phyloP scores from a whole-genome alignment of 2,797 vertebrate genomes.

The Threskiornis aethiopicus region DNA sequence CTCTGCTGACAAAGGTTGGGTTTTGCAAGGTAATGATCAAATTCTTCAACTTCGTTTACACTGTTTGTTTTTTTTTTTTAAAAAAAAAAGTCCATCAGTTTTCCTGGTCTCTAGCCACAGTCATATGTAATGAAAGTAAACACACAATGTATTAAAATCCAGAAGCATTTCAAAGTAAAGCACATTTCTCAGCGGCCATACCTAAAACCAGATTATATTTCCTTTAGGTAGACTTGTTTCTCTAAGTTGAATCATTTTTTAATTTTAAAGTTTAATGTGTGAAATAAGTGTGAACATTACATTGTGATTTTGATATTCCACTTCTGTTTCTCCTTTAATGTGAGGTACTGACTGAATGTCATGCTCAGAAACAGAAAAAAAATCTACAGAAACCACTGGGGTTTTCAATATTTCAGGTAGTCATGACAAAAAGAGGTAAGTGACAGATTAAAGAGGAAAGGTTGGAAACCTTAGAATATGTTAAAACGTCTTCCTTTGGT shows the following conservation, averaged over 20 bases:
- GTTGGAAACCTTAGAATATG: not conserved
- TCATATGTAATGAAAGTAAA: not conserved
- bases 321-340: not conserved
- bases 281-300: not conserved
- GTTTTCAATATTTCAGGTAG: not conserved
- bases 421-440: not conserved
- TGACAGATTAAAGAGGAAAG: not conserved
- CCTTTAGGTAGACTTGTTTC: not conserved
- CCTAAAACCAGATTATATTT: not conserved
- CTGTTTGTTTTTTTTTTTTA: not conserved
- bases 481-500: not conserved
- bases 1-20: not conserved
- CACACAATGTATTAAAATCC: not conserved
- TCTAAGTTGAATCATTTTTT: fast-evolving
- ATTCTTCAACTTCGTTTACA: not conserved
- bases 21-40: not conserved
- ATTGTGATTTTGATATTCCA: not conserved
- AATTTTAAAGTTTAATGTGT: not conserved
- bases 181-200: not conserved
- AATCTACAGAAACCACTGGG: not conserved
- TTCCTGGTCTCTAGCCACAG: not conserved
- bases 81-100: not conserved
- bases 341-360: not conserved
- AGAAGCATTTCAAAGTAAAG: not conserved
- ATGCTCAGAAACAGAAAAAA: not conserved